Evolutionary conservation across 2,888 invertebrate genomes (phyloP).

Genomic region (Shargacucullia verbasci): DNA sequence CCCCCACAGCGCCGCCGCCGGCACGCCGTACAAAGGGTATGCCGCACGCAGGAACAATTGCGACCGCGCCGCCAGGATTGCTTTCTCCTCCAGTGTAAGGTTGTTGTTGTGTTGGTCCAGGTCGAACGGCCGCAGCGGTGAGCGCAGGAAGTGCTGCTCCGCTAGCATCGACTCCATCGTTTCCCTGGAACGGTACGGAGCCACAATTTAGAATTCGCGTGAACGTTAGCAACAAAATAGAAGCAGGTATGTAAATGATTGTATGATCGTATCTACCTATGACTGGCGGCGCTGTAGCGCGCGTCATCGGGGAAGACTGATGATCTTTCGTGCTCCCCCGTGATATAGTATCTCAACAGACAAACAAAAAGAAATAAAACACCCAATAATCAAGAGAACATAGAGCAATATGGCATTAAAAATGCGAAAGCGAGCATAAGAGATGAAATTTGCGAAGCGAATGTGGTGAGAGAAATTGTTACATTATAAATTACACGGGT

Average conservation of each 20-base stretch:
- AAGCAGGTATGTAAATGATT: slow-evolving; percentile 60
- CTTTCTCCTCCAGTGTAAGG: slow-evolving; percentile 93
- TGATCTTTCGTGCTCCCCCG: slow-evolving; percentile 87
- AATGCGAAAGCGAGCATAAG: slow-evolving; percentile 55
- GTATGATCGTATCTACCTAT: slow-evolving; percentile 84
- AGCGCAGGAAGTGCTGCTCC: slow-evolving; percentile 94
- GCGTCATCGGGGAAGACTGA: slow-evolving; percentile 87
- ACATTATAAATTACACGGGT: slow-evolving; percentile 69
- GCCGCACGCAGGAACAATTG: slow-evolving; percentile 92
- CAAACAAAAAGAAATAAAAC: slow-evolving; percentile 85
- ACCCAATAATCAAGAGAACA: slow-evolving; percentile 61
- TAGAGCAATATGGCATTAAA: slow-evolving; percentile 51
- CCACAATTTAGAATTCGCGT: slow-evolving; percentile 38
- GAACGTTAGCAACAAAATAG: slow-evolving; percentile 19
- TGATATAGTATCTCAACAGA: slow-evolving; percentile 89
- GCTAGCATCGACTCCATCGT: slow-evolving; percentile 97
- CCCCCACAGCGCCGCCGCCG: slow-evolving; percentile 91
- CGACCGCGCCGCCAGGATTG: slow-evolving; percentile 93
- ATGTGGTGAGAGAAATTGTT: slow-evolving; percentile 59
- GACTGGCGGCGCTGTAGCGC: slow-evolving; percentile 86
- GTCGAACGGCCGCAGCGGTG: slow-evolving; percentile 93
- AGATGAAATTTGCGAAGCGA: slow-evolving; percentile 44
- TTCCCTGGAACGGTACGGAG: slow-evolving; percentile 90
- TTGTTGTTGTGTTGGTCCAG: slow-evolving; percentile 92
- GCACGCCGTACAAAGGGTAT: slow-evolving; percentile 89